Evolutionary conservation across 1,140 invertebrate genomes (phyloP).

Genomic region (Lepidurus apus): DNA sequence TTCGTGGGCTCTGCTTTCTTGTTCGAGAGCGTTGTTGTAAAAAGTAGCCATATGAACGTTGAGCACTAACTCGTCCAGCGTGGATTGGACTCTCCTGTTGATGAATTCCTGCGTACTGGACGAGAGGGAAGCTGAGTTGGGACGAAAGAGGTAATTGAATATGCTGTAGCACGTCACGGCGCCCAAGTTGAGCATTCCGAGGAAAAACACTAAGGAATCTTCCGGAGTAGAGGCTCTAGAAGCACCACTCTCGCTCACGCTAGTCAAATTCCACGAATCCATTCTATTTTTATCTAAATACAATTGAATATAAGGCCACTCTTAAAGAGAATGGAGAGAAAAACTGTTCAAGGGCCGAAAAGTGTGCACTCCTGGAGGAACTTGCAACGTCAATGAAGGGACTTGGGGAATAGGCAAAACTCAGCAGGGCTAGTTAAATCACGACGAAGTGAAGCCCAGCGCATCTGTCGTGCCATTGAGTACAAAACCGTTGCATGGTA

Average conservation of each 20-base stretch:
- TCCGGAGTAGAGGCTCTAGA: not conserved
- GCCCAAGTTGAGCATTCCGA: constrained; percentile 32
- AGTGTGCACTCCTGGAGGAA: too few relatives aligned
- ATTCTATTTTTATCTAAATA: not conserved
- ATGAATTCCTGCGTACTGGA: constrained; percentile 23
- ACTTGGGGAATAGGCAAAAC: not conserved
- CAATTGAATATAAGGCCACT: too few relatives aligned
- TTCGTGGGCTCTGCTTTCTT: not conserved
- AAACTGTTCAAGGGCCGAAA: too few relatives aligned
- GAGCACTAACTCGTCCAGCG: constrained; percentile 30
- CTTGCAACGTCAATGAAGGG: not conserved
- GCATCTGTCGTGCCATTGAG: constrained; percentile 7
- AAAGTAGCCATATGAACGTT: constrained; percentile 31
- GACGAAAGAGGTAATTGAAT: constrained; percentile 20
- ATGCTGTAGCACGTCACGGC: constrained; percentile 31
- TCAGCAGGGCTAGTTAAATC: not conserved
- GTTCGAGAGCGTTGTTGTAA: constrained; percentile 27
- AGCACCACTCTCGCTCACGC: not conserved
- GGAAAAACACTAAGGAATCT: constrained; percentile 32
- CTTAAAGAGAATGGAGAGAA: too few relatives aligned
- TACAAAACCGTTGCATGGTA: constrained; percentile 9
- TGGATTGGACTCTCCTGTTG: constrained; percentile 29
- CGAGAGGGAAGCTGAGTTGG: not conserved
- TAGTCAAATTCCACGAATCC: not conserved
- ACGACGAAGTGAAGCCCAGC: not conserved